phyloP scores from a whole-genome alignment of 1,140 invertebrate genomes.

The Tetramorium alpestre region DNA sequence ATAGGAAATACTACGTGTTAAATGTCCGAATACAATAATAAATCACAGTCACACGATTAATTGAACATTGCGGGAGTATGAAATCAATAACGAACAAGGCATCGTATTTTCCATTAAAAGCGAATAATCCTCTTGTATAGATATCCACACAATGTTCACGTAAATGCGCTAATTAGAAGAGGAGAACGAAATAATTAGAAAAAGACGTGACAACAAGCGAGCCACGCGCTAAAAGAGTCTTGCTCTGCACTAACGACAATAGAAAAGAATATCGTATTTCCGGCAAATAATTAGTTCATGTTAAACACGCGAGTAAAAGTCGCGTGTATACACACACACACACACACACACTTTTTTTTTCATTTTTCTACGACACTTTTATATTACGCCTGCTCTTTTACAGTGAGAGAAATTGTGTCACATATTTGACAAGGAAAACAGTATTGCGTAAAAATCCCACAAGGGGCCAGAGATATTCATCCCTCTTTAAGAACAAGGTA shows the following conservation, averaged over 20 bases:
- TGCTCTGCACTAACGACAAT: neutral
- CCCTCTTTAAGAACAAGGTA: neutral
- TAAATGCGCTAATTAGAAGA: conserved; percentile 25
- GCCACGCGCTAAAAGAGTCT: neutral
- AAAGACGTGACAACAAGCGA: neutral
- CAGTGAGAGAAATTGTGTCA: neutral
- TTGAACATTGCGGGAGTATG: conserved; percentile 10
- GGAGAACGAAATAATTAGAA: neutral
- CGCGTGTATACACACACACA: too few relatives aligned
- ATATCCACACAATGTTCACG: neutral
- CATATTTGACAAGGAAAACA: neutral
- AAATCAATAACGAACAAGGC: neutral
- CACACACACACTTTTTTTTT: neutral
- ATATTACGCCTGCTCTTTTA: neutral
- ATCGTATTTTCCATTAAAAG: neutral
- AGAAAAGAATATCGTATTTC: neutral
- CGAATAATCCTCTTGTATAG: neutral
- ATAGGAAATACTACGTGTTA: conserved; percentile 7
- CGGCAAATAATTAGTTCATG: neutral
- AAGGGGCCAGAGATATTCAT: neutral
- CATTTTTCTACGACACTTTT: neutral
- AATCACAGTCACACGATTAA: conserved; percentile 24
- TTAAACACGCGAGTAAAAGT: conserved; percentile 5
- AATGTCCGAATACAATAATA: conserved; percentile 16
- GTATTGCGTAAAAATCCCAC: neutral